Evolutionary conservation across 2,888 invertebrate species (phyloP), one percentile per base, ranked within the genome.

Genomic region (Tipula helvola): DNA sequence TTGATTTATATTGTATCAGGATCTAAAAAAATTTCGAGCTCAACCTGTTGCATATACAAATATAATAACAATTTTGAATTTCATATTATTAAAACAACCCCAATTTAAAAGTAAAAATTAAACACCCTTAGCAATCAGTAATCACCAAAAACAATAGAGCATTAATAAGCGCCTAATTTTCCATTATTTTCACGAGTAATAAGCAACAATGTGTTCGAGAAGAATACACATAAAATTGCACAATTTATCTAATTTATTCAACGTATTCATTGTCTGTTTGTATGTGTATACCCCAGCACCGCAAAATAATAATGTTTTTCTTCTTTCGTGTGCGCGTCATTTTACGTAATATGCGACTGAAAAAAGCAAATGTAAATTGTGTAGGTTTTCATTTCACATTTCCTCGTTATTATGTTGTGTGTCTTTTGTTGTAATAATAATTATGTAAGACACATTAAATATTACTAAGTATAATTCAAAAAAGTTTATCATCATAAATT

Each of bases 361-460:
- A 28, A 28, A 28, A 28, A 71, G 71, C 28, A 71, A 71, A 71
- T 18, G 28, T 71, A 71, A 71, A 71, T 28, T 71, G 71, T 71
- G 71, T 71, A 71, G 71, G 71, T 28, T 71, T 71, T 71, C 71
- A 28, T 71, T 71, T 71, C 71, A n/a, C 71, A 71, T 71, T 71
- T 71, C 28, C 10, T 28, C 28, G 18, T 71, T 71, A 71, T 71
- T 71, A 28, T 28, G 3, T 71, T 71, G 12, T 71, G 18, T 28
- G 71, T 71, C 28, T 7, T 71, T 28, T 71, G 71, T 52, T 52
- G 44, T 71, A 71, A 71, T 71, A 71, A 71, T 71, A 71, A 71
- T 71, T 71, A 71, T 71, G 71, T 71, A 71, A 71, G 71, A 71
- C 71, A 71, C 71, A 71, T 71, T 71, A 71, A 71, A 71, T 71